phyloP scores from a whole-genome alignment of 2,113 vertebrate species.

The Naja naja region DNA sequence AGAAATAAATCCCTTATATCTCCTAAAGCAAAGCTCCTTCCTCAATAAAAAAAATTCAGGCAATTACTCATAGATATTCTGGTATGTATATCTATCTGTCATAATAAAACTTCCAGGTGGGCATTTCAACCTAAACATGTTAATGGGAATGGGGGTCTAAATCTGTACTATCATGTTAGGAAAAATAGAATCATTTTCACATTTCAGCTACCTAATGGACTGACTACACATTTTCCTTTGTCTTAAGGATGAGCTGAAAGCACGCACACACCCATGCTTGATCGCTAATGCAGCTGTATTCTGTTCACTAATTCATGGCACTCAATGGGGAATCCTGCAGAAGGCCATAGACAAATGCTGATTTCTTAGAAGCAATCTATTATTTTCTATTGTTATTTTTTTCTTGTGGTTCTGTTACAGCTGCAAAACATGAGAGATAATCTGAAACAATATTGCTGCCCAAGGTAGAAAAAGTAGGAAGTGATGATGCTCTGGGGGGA shows the following conservation, averaged over 20 bases:
- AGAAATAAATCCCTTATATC: background rate
- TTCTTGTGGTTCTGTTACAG: background rate
- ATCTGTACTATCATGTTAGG: slow-evolving; percentile 58
- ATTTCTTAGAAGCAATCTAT: background rate
- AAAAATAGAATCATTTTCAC: slow-evolving; percentile 67
- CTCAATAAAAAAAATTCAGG: slow-evolving; percentile 41
- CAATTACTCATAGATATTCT: slow-evolving; percentile 36
- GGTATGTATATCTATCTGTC: slow-evolving; percentile 60
- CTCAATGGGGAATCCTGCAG: slow-evolving; percentile 1
- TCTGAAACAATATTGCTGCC: background rate
- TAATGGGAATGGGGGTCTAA: slow-evolving; percentile 70
- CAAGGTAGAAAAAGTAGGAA: too few relatives aligned
- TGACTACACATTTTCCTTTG: slow-evolving; percentile 63
- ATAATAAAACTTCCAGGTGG: slow-evolving; percentile 58
- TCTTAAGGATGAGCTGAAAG: slow-evolving; percentile 62
- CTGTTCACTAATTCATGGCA: slow-evolving; percentile 37
- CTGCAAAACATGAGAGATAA: background rate
- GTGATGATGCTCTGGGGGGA: background rate
- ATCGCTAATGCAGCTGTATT: slow-evolving; percentile 48
- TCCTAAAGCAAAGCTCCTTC: slow-evolving; percentile 18
- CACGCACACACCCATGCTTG: slow-evolving; percentile 39
- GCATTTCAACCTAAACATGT: slow-evolving; percentile 66
- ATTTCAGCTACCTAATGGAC: slow-evolving; percentile 67
- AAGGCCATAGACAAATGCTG: background rate
- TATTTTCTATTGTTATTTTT: background rate